Evolutionary conservation across 2,113 vertebrate species (phyloP), one percentile per base, ranked within the genome.

Genomic region (Silurus meridionalis): DNA sequence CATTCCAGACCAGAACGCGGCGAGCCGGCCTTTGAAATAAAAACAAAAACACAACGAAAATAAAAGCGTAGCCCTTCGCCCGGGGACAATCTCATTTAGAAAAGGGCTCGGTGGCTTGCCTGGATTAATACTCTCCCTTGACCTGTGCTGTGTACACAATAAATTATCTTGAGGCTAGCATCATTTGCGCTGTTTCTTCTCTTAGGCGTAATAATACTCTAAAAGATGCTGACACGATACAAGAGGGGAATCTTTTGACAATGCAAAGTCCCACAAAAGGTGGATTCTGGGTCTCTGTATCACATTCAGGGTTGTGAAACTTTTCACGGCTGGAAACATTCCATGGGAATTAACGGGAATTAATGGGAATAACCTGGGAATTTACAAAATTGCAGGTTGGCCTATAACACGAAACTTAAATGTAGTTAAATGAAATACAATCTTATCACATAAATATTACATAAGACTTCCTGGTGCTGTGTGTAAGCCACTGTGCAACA

Each of bases 11-110:
- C 10, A 66, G 78, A 53, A 74, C 7, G 15, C 21, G 48, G 17
- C 9, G 64, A 84, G 79, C 55, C 25, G 48, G 78, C 58, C 66
- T 83, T 69, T 86, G 72, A 69, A 72, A 80, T 75, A 58, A 48
- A 8, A 78, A 85, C 37, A 37, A 37, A 83, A 86, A 86, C 53
- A 88, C 37, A 69, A 64, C 46, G 11, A 82, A 87, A 86, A 80
- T 50, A 48, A 88, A 84, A 86, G 57, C 63, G 50, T 60, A 80
- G 53, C 63, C 72, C 66, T 72, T 83, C 80, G 82, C 84, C 60
- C 10, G 23, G 84, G 82, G 83, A 86, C 88, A 53, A 57, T 82
- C 81, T 87, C 82, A 86, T 86, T 89, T 90, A 87, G 79, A 67
- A 21, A 80, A 46, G 71, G 67, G 83, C 85, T 86, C 80, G 52